Percentiles rank a stretch among this genome's conserved stretches.
Evolutionary conservation across 1,140 invertebrate species (phyloP).

Genomic region (Acromyrmex echinatior): DNA sequence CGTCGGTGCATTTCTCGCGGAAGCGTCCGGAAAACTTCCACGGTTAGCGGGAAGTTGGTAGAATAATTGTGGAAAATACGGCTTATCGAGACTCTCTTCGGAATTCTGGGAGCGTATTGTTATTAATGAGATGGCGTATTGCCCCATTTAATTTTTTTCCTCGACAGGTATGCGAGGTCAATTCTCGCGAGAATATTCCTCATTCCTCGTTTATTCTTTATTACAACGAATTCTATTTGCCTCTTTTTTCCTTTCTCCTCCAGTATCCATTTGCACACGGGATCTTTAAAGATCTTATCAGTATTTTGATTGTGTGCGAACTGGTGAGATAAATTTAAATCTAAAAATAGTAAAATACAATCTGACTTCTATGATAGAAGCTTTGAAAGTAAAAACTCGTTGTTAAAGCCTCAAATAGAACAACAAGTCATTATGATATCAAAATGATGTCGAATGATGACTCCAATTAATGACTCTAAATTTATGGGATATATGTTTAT

Average conservation of each 20-base stretch:
- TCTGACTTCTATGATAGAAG: too few relatives aligned
- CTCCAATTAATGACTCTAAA: too few relatives aligned
- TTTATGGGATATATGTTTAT: too few relatives aligned
- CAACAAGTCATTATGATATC: too few relatives aligned
- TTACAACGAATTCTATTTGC: too few relatives aligned
- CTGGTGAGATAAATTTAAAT: too few relatives aligned
- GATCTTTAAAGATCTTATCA: too few relatives aligned
- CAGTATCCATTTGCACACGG: neutral
- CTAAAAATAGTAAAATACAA: too few relatives aligned
- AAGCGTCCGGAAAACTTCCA: neutral
- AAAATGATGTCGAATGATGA: too few relatives aligned
- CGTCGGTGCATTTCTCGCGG: neutral
- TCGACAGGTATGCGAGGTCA: constrained; percentile 12
- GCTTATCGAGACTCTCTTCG: neutral
- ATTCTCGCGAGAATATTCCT: constrained; percentile 4
- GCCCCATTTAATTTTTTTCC: neutral
- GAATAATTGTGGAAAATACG: neutral
- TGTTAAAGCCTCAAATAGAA: too few relatives aligned
- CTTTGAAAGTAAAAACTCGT: too few relatives aligned
- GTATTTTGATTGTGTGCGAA: too few relatives aligned
- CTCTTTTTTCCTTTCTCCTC: neutral
- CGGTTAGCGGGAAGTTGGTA: neutral
- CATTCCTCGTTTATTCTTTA: neutral
- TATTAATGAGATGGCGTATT: neutral
- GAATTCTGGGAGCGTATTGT: neutral